Evolutionary conservation across 1,140 invertebrate species (phyloP), one percentile per base, ranked within the genome.

Genomic region (Achroia grisella): DNA sequence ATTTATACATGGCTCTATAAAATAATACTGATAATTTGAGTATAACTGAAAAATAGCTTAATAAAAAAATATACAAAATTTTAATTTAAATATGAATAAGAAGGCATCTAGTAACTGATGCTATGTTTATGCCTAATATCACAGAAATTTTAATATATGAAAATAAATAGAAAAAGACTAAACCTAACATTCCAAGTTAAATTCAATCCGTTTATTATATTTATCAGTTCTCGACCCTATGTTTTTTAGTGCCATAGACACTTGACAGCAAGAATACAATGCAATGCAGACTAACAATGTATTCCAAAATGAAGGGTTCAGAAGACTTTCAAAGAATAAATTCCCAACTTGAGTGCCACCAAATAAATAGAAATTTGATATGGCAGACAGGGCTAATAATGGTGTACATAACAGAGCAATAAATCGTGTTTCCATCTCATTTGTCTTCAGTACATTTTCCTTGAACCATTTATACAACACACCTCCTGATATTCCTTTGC

Each of bases 301-400:
- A 56, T 74, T 79, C 11, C 56, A 51, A 11, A 69, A 49, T 35
- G 80, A 60, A 17, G 74, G 67, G 42, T 72, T 57, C 48, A 68
- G 56, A 43, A 76, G 65, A 56, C 71, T 67, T 57, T 76, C 73
- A 64, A 86, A 70, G 62, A 69, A 79, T 56, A 84, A 86, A 70
- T 92, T 86, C 9, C 93, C 94, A 49, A 95, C 87, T 39, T 91
- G 88, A 49, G 81, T 84, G 0, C 92, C 93, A 52, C 89, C 92
- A 81, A 96, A 94, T 65, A 97, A 95, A 77, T 93, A 95, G 67
- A 95, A 94, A 83, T 94, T 95, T 1, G 94, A 95, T 56, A 95
- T 88, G 4, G 91, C 91, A 8, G 94, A 95, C 47, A 95, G 77
- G 9, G 91, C 89, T 50, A 95, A 88, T 14, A 96, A 76, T 17